phyloP scores from a whole-genome alignment of 2,113 vertebrate genomes.

The Cyanocitta stelleri region DNA sequence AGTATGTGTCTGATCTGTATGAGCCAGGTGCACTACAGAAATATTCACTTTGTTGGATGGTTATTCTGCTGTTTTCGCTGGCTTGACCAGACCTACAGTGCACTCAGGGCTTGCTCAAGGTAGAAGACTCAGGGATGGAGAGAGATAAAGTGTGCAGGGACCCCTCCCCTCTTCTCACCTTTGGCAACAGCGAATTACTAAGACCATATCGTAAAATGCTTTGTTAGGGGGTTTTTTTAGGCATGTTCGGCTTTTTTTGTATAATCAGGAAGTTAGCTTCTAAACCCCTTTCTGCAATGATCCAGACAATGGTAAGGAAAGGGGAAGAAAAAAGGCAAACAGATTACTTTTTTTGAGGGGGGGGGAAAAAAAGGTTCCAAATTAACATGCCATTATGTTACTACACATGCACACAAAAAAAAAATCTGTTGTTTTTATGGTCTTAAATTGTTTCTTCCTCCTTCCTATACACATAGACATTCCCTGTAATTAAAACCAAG shows the following conservation, averaged over 20 bases:
- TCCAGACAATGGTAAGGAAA: background rate
- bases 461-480: background rate
- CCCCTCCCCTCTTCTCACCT: background rate
- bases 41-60: background rate
- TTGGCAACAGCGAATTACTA: background rate
- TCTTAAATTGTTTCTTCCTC: background rate
- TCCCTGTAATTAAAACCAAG: background rate
- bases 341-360: background rate
- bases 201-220: background rate
- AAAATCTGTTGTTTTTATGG: background rate
- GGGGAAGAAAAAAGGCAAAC: background rate
- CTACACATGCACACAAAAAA: background rate
- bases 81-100: background rate
- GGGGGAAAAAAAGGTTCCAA: background rate
- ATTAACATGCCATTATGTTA: background rate
- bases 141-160: background rate
- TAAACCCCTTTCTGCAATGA: background rate
- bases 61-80: background rate
- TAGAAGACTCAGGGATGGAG: background rate
- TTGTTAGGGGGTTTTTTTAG: background rate
- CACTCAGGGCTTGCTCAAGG: background rate
- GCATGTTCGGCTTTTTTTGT: background rate
- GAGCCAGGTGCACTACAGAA: background rate
- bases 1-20: background rate
- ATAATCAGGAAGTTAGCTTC: background rate